These are phyloP conservation scores for Paragorgia papillata DNA, from an alignment of 92 coral and sea anemone genomes.

Conservation along the genomic window DNA sequence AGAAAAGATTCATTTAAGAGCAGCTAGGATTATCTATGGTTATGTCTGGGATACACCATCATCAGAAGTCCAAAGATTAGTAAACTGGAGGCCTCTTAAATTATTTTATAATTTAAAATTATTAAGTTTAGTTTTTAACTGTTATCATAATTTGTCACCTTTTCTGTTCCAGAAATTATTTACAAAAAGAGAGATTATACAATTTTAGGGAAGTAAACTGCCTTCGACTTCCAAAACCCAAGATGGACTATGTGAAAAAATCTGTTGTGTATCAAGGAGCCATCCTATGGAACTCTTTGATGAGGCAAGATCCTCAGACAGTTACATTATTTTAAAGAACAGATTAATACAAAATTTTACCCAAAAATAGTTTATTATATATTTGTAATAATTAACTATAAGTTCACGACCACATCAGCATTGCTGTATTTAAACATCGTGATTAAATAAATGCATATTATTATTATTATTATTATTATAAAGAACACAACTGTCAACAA, in stretches of 20 bases:
- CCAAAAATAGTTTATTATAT: not conserved
- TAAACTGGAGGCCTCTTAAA: not conserved
- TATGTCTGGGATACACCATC: conserved; percentile 35
- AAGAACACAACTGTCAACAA: too few relatives aligned
- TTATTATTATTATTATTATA: too few relatives aligned
- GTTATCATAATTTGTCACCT: not conserved
- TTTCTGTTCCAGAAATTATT: not conserved
- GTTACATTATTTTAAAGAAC: not conserved
- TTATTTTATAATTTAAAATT: not conserved
- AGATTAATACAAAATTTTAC: not conserved
- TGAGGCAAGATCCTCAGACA: conserved; percentile 7
- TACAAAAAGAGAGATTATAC: not conserved
- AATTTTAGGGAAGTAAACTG: conserved; percentile 12
- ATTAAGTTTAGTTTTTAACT: not conserved
- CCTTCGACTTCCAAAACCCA: conserved; percentile 32
- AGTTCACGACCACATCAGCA: too few relatives aligned
- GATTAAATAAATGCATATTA: too few relatives aligned
- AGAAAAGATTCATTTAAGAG: conserved; percentile 44
- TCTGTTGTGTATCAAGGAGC: conserved; percentile 19
- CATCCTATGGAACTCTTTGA: conserved; percentile 35
- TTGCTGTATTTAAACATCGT: too few relatives aligned
- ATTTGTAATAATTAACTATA: not conserved
- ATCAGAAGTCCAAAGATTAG: not conserved
- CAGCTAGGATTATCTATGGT: conserved; percentile 39
- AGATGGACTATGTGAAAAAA: conserved; percentile 22